phyloP scores from a whole-genome alignment of 2,797 vertebrate genomes.

The Myotis vivesi region DNA sequence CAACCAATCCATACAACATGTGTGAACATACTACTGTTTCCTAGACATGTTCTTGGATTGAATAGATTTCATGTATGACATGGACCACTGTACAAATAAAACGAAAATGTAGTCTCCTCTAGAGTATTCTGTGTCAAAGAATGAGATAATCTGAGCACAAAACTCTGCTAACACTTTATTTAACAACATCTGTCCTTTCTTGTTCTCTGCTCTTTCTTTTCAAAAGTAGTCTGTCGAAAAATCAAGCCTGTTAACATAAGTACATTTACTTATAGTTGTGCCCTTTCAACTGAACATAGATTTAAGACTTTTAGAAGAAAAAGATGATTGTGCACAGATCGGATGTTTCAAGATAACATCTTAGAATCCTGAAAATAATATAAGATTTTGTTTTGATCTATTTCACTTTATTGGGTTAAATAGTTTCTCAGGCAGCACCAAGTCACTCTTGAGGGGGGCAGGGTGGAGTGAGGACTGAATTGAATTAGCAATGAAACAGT shows the following conservation, averaged over 20 bases:
- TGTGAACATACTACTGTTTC: neutral
- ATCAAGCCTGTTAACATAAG: neutral
- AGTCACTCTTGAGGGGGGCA: neutral
- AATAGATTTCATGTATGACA: neutral
- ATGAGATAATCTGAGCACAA: neutral
- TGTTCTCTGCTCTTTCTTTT: neutral
- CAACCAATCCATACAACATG: neutral
- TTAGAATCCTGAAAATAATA: neutral
- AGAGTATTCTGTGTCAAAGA: neutral
- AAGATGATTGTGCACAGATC: neutral
- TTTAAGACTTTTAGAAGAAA: slow-evolving; percentile 1
- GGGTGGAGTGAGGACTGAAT: neutral
- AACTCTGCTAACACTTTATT: neutral
- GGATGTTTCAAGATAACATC: neutral
- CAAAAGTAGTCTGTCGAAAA: neutral
- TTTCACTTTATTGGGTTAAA: neutral
- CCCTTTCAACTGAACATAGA: neutral
- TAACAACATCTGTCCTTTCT: neutral
- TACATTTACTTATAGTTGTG: neutral
- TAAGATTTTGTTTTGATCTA: neutral
- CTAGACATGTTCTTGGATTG: neutral
- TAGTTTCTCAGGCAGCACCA: neutral
- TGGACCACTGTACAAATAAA: neutral
- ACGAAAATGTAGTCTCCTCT: neutral
- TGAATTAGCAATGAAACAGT: neutral